Percentiles rank a stretch among this genome's conserved stretches.
Evolutionary conservation across 2,888 invertebrate species (phyloP).

Genomic region (Tachina fera): DNA sequence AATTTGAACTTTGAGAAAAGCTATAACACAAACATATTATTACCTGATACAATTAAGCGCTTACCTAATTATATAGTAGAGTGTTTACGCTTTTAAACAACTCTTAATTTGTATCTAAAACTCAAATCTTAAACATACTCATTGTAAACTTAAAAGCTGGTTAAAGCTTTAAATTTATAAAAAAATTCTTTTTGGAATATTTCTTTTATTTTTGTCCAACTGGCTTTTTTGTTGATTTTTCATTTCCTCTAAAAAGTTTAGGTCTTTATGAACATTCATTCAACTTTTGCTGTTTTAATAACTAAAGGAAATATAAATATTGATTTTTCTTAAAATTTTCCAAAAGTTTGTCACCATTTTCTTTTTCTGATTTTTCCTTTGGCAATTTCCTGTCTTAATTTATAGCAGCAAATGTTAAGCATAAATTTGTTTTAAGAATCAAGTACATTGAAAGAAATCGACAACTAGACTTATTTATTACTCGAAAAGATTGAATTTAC

Average conservation of each 20-base stretch:
- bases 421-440: conserved; percentile 5
- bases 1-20: too few relatives aligned
- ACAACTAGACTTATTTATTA: background rate
- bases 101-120: too few relatives aligned
- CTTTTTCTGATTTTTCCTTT: conserved; percentile 16
- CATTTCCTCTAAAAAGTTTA: background rate
- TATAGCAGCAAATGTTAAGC: conserved; percentile 52
- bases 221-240: conserved; percentile 1
- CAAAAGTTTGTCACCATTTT: conserved; percentile 47
- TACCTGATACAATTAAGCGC: too few relatives aligned
- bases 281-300: conserved; percentile 15
- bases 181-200: background rate
- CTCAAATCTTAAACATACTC: too few relatives aligned
- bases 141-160: too few relatives aligned
- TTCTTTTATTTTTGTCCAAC: background rate
- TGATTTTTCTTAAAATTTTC: conserved; percentile 31
- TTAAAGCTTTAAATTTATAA: background rate
- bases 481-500: background rate
- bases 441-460: conserved; percentile 16
- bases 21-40: too few relatives aligned
- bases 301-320: conserved; percentile 24
- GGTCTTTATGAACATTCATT: background rate
- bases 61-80: too few relatives aligned
- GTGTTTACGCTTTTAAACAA: too few relatives aligned
- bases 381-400: conserved; percentile 51